A percentile compares a stretch with the other conserved stretches of the same genome.
Evolutionary conservation across 2,888 invertebrate genomes (phyloP).

Genomic region (Paralinhomoeus sp.): DNA sequence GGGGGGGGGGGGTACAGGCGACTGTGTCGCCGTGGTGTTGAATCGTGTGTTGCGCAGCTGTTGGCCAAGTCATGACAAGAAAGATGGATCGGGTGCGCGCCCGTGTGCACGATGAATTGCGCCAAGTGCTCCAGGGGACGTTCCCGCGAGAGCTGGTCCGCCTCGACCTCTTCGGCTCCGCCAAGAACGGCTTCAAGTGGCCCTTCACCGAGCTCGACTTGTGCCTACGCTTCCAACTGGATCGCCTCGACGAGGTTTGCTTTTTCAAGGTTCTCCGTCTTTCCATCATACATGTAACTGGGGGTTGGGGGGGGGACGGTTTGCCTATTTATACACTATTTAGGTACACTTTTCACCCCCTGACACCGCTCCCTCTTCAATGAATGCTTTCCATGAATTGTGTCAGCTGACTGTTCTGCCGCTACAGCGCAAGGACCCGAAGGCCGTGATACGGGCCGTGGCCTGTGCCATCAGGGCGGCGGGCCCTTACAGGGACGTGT

Average conservation of each 20-base stretch:
- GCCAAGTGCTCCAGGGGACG: neutral
- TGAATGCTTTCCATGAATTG: too few species aligned
- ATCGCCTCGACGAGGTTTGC: slow-evolving; percentile 10
- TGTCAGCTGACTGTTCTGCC: slow-evolving; percentile 1
- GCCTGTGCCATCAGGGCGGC: slow-evolving; percentile 25
- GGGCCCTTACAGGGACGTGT: slow-evolving; percentile 26
- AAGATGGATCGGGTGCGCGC: too few species aligned
- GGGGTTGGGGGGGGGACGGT: too few species aligned
- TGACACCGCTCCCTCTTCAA: too few species aligned
- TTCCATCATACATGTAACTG: neutral
- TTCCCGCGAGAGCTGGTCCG: slow-evolving; percentile 4
- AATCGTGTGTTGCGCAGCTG: too few species aligned
- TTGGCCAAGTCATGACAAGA: too few species aligned
- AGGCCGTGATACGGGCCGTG: slow-evolving; percentile 26
- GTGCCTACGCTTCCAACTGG: slow-evolving; percentile 34
- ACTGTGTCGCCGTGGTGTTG: too few species aligned
- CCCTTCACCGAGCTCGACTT: slow-evolving; percentile 37
- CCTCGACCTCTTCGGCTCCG: slow-evolving; percentile 38
- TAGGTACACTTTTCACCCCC: too few species aligned
- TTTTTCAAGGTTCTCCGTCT: neutral
- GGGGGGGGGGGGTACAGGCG: too few species aligned
- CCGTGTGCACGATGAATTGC: too few species aligned
- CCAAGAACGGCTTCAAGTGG: slow-evolving; percentile 38
- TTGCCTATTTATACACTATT: too few species aligned
- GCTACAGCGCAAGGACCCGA: slow-evolving; percentile 25